These are phyloP conservation scores for Battus philenor DNA, from an alignment of 1,140 invertebrate genomes.

Conservation along the genomic window DNA sequence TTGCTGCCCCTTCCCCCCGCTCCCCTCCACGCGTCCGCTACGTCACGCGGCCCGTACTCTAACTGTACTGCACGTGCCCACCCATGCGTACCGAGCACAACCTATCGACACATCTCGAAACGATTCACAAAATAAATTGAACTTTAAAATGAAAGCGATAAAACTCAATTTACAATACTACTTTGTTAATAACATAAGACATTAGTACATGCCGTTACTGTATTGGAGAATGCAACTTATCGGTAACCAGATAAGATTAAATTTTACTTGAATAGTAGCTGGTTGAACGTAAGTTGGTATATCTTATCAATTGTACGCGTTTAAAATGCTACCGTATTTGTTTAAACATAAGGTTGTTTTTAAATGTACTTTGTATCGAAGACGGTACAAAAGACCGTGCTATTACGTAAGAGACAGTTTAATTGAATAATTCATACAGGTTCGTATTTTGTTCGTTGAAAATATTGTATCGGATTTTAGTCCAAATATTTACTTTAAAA, in stretches of 20 bases:
- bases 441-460: no score
- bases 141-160: neutral
- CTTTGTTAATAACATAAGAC: no score
- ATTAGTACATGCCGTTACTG: neutral
- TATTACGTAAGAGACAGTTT: no score
- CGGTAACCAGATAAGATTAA: constrained; percentile 4
- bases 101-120: neutral
- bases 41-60: constrained; percentile 11
- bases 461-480: no score
- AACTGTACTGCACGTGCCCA: constrained; percentile 14
- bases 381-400: no score
- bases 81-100: constrained; percentile 3
- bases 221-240: constrained; percentile 5
- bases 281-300: neutral
- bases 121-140: neutral
- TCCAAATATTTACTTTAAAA: no score
- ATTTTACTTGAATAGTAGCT: neutral
- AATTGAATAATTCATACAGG: no score
- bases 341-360: neutral
- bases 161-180: neutral
- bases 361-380: no score
- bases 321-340: constrained; percentile 13
- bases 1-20: neutral
- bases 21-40: neutral
- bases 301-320: neutral